Percentiles rank a stretch among this genome's conserved stretches.
Evolutionary conservation across 92 coral and sea anemone species (phyloP).

Genomic region (Blastomussa wellsi): DNA sequence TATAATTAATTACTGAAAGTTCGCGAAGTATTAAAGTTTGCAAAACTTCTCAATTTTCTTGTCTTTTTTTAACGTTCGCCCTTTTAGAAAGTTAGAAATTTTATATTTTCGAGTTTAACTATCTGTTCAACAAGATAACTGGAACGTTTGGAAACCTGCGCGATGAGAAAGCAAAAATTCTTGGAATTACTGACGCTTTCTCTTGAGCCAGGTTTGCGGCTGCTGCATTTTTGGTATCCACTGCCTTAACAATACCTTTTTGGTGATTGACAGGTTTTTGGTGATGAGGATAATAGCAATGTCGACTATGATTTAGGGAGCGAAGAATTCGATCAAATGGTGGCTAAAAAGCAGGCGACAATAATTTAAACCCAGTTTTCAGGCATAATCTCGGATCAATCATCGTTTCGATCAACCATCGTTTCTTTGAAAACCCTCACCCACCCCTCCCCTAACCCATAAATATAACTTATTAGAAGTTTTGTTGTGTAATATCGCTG

Average conservation of each 20-base stretch:
- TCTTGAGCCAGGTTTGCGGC: neutral
- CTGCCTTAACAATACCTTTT: neutral
- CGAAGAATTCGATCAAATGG: neutral
- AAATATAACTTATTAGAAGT: too few species aligned
- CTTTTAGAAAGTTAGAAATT: neutral
- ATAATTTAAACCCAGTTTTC: neutral
- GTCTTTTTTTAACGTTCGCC: neutral
- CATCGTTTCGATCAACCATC: too few species aligned
- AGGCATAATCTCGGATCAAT: neutral
- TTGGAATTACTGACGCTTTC: neutral
- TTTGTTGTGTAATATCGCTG: too few species aligned
- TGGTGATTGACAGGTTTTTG: neutral
- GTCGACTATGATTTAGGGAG: neutral
- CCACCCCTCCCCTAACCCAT: too few species aligned
- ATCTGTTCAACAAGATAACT: too few species aligned
- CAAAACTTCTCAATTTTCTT: neutral
- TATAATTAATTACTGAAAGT: constrained; percentile 1
- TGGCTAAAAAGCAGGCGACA: neutral
- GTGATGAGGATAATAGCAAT: neutral
- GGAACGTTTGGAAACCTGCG: neutral
- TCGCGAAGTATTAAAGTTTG: neutral
- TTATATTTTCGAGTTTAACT: neutral
- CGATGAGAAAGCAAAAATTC: neutral
- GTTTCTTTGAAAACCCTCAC: too few species aligned
- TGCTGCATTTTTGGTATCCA: neutral